Percentiles rank a stretch among this genome's conserved stretches.
Conservation (phyloP, 2,113 vertebrate genomes). For the Haemorhous mexicanus region DNA sequence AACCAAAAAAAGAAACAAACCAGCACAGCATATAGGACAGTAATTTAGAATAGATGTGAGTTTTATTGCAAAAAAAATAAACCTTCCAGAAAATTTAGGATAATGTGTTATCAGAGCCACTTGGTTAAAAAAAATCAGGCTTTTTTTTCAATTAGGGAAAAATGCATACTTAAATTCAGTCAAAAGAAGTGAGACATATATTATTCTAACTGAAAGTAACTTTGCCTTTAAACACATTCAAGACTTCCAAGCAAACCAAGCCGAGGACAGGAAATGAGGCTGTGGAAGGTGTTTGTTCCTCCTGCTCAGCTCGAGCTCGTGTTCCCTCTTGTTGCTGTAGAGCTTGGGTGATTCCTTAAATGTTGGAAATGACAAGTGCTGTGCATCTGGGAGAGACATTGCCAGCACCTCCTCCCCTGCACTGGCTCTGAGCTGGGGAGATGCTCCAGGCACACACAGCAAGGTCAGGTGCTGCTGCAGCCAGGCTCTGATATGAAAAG, state of each 20-base stretch:
- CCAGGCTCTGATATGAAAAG: background rate
- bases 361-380: background rate
- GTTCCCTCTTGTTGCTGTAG: constrained; percentile 21
- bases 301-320: background rate
- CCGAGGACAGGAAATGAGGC: background rate
- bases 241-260: constrained; percentile 7
- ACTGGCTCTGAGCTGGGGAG: background rate
- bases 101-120: background rate
- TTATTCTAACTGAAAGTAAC: background rate
- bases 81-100: background rate
- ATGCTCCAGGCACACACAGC: background rate
- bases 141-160: background rate
- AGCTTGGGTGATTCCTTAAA: constrained; percentile 34
- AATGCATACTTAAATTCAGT: background rate
- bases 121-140: background rate
- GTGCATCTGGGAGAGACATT: background rate
- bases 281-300: background rate
- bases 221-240: background rate
- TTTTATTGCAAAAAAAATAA: background rate
- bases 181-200: background rate
- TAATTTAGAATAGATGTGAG: background rate
- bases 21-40: background rate
- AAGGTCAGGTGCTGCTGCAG: constrained; percentile 19
- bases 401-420: background rate
- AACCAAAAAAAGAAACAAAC: background rate